phyloP scores from a whole-genome alignment of 2,113 vertebrate genomes.

The Procavia capensis region DNA sequence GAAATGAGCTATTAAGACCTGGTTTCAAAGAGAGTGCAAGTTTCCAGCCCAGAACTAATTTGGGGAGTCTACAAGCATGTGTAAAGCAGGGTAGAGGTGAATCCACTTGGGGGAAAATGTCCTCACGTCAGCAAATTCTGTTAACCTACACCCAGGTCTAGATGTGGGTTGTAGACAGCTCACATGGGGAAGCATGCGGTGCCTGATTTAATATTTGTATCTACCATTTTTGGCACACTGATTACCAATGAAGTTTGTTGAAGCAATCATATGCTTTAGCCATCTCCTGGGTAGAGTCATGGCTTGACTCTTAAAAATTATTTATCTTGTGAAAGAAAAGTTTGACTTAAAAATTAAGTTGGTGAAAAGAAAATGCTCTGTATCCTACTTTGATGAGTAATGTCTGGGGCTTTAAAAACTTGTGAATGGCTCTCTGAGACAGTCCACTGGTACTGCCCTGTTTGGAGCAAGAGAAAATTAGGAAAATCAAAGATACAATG shows the following conservation, averaged over 20 bases:
- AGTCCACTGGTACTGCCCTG: too few relatives aligned
- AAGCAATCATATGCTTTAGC: constrained; percentile 60
- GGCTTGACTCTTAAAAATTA: constrained; percentile 63
- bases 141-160: neutral
- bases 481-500: too few relatives aligned
- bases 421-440: too few relatives aligned
- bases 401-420: too few relatives aligned
- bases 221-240: neutral
- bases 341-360: constrained; percentile 31
- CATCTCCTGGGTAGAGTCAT: constrained; percentile 27
- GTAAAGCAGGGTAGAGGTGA: neutral
- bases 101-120: neutral
- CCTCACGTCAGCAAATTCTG: neutral
- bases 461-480: too few relatives aligned
- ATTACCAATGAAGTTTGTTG: constrained; percentile 2
- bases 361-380: too few relatives aligned
- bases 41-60: neutral
- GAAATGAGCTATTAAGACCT: constrained; percentile 24
- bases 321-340: constrained; percentile 63
- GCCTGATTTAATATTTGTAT: constrained; percentile 45
- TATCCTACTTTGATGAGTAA: too few relatives aligned
- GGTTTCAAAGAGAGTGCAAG: constrained; percentile 60
- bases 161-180: neutral
- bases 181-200: neutral
- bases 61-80: neutral